phyloP scores from a whole-genome alignment of 2,888 invertebrate genomes.

The Petrophora chlorosata region DNA sequence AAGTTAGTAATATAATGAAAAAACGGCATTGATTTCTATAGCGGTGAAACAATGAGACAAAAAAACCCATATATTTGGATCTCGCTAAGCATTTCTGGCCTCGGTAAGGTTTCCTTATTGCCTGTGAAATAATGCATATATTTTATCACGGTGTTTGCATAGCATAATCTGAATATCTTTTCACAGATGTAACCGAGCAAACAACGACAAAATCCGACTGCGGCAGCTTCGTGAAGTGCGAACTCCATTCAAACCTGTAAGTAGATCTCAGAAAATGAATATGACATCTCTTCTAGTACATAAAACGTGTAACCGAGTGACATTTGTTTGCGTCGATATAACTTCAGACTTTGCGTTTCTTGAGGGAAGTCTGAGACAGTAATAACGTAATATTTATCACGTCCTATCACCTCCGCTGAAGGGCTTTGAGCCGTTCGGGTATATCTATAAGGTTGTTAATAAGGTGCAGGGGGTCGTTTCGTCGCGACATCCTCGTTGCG shows the following conservation, averaged over 20 bases:
- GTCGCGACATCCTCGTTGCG: constrained; percentile 67
- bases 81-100: too few species aligned
- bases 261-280: constrained; percentile 45
- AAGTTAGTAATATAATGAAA: too few species aligned
- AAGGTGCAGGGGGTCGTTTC: constrained; percentile 39
- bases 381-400: constrained; percentile 49
- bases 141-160: too few species aligned
- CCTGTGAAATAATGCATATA: too few species aligned
- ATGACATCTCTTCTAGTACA: constrained; percentile 34
- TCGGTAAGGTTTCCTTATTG: too few species aligned
- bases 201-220: constrained; percentile 41
- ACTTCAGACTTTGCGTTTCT: constrained; percentile 45
- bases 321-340: constrained; percentile 44
- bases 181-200: constrained; percentile 47
- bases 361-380: constrained; percentile 44
- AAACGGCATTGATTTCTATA: too few species aligned
- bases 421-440: constrained; percentile 42
- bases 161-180: too few species aligned
- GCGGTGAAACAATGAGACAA: too few species aligned
- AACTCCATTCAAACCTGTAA: constrained; percentile 51
- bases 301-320: constrained; percentile 35
- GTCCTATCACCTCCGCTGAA: constrained; percentile 26
- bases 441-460: constrained; percentile 37
- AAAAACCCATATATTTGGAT: too few species aligned
- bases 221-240: constrained; percentile 50